phyloP scores from a whole-genome alignment of 2,113 vertebrate genomes.

The Nothobranchius kuhntae region DNA sequence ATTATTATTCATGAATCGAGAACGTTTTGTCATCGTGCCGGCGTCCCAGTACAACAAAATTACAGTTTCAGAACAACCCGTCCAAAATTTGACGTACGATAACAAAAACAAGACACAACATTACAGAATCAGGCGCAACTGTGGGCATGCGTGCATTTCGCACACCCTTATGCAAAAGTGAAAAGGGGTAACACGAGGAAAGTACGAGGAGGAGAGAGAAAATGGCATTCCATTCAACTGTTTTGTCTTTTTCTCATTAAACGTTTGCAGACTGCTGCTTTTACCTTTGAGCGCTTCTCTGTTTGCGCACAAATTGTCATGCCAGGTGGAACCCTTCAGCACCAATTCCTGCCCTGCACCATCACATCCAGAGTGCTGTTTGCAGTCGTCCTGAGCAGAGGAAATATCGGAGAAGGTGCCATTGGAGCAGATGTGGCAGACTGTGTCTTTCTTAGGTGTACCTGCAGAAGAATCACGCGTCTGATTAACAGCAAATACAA shows the following conservation, averaged over 20 bases:
- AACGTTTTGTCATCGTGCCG: no score
- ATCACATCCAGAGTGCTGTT: slow-evolving; percentile 46
- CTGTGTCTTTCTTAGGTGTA: slow-evolving; percentile 41
- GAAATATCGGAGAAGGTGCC: slow-evolving; percentile 38
- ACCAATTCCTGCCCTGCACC: slow-evolving; percentile 3
- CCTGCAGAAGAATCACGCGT: slow-evolving; percentile 48
- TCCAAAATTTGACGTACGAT: no score
- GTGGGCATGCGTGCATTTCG: no score
- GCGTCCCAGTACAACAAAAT: no score
- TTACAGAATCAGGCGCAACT: no score
- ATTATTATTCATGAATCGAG: no score
- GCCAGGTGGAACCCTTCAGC: slow-evolving; percentile 58
- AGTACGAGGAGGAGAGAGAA: no score
- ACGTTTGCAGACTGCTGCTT: not conserved
- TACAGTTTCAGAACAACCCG: no score
- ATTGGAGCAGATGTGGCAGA: slow-evolving; percentile 46
- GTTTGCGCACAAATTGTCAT: slow-evolving; percentile 63
- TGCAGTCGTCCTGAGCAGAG: slow-evolving; percentile 34
- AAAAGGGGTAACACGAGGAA: no score
- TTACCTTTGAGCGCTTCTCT: slow-evolving; percentile 20
- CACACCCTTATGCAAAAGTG: no score
- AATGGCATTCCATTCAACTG: not conserved
- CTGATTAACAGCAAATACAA: not conserved
- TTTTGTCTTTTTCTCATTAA: not conserved
- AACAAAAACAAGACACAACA: no score